These are phyloP conservation scores for Alethe diademata DNA, from an alignment of 2,113 vertebrate species.

Conservation along the genomic window DNA sequence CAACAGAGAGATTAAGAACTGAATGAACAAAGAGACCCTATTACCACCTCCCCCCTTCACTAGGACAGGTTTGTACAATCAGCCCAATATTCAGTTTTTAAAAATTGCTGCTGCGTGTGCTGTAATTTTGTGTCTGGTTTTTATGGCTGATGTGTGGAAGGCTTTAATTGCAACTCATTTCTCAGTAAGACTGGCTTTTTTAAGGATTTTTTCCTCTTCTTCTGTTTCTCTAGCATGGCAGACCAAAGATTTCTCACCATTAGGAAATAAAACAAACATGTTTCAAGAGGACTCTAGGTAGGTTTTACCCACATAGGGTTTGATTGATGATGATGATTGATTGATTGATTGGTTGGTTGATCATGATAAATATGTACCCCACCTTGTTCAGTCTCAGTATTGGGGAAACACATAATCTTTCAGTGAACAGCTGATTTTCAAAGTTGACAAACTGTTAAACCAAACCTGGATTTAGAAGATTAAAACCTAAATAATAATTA, in stretches of 20 bases:
- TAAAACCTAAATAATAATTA: background rate
- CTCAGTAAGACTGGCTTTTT: background rate
- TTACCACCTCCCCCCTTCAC: background rate
- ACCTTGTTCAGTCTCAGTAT: background rate
- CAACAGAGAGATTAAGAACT: constrained; percentile 27
- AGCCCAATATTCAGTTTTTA: background rate
- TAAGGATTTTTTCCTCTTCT: background rate
- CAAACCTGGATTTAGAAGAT: background rate
- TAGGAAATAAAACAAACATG: background rate
- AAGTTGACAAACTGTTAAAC: background rate
- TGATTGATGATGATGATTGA: background rate
- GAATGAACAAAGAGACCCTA: constrained; percentile 29
- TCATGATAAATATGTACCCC: background rate
- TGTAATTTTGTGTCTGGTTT: background rate
- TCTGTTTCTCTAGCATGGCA: background rate
- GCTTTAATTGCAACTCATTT: background rate
- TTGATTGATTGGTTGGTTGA: background rate
- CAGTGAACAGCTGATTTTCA: background rate
- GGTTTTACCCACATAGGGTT: background rate
- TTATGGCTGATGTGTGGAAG: background rate
- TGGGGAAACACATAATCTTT: background rate
- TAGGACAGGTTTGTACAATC: background rate
- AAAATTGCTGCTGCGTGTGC: background rate
- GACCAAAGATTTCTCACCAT: background rate
- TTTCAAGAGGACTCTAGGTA: background rate